These are phyloP conservation scores for Mythimna albipuncta DNA, from an alignment of 2,888 invertebrate genomes.

Conservation along the genomic window DNA sequence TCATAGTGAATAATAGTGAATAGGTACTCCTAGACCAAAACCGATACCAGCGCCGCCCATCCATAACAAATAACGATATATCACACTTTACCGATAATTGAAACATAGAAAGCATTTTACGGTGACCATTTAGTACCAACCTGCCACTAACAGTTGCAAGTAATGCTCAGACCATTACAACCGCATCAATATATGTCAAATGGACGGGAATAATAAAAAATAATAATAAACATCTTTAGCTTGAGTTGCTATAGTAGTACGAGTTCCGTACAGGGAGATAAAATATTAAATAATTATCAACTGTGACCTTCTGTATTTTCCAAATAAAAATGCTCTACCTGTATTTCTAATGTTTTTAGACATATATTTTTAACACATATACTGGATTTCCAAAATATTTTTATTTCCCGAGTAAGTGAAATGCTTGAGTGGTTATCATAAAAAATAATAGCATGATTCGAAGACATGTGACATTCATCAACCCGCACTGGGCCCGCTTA, in stretches of 20 bases:
- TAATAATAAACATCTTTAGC: constrained; percentile 40
- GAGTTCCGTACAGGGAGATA: constrained; percentile 57
- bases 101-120: constrained; percentile 85
- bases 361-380: too few species aligned
- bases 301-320: background rate
- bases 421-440: background rate
- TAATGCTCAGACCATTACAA: constrained; percentile 66
- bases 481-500: too few species aligned
- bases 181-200: constrained; percentile 83
- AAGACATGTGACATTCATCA: too few species aligned
- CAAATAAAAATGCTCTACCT: background rate
- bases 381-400: background rate
- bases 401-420: background rate
- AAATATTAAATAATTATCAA: background rate
- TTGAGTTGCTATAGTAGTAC: background rate
- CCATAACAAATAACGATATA: constrained; percentile 76
- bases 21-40: constrained; percentile 30
- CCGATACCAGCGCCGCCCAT: constrained; percentile 37
- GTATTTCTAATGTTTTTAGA: too few species aligned
- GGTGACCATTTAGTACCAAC: constrained; percentile 70
- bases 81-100: constrained; percentile 77
- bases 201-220: constrained; percentile 75
- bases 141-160: constrained; percentile 70
- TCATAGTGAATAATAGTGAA: constrained; percentile 27
- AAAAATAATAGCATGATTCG: too few species aligned